A percentile compares a stretch with the other conserved stretches of the same genome.
phyloP scores from a whole-genome alignment of 2,113 vertebrate genomes.

The Mystacornis crossleyi region DNA sequence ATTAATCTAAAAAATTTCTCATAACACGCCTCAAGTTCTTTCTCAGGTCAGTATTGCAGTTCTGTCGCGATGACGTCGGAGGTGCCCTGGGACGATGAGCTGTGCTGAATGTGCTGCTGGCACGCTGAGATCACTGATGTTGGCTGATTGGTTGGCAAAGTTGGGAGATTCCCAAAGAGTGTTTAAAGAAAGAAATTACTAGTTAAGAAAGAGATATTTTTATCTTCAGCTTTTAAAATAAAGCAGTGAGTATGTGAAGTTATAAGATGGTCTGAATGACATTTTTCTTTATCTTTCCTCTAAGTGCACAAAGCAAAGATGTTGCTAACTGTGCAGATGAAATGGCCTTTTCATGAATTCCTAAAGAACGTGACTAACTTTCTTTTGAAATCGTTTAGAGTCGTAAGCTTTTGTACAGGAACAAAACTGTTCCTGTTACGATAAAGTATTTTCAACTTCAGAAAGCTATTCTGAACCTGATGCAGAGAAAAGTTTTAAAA shows the following conservation, averaged over 20 bases:
- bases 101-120: not conserved
- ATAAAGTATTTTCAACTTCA: not conserved
- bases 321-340: not conserved
- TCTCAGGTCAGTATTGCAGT: not conserved
- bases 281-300: not conserved
- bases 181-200: not conserved
- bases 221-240: conserved; percentile 19
- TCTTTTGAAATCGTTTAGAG: not conserved
- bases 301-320: not conserved
- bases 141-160: not conserved
- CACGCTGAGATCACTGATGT: not conserved
- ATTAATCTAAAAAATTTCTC: conserved; percentile 28
- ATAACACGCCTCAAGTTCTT: not conserved
- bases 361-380: not conserved
- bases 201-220: conserved; percentile 7
- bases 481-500: not conserved
- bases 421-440: not conserved
- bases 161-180: not conserved
- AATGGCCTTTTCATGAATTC: not conserved
- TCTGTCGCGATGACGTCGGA: not conserved
- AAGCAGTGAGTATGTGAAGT: not conserved
- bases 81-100: not conserved
- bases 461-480: not conserved
- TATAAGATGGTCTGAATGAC: not conserved
- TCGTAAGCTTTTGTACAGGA: not conserved